Conservation (phyloP, 2,797 vertebrate genomes). For the Numenius phaeopus region DNA sequence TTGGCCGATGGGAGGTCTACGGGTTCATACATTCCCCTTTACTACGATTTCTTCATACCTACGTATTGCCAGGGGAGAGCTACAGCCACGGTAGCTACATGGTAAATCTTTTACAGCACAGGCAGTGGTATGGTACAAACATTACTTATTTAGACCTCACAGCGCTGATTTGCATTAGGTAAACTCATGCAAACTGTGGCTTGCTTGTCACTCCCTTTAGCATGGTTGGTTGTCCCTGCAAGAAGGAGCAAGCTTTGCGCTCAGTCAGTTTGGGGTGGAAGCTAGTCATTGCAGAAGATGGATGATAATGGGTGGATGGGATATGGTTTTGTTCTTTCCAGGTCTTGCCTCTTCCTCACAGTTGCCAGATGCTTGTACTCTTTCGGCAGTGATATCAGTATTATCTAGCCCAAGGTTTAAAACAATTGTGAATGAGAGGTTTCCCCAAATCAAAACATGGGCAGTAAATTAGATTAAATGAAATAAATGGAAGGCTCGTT, state of each 20-base stretch:
- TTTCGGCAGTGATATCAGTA: neutral
- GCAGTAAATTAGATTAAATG: neutral
- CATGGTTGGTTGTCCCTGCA: neutral
- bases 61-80: accelerated
- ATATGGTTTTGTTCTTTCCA: neutral
- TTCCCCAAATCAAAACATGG: neutral
- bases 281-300: neutral
- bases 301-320: neutral
- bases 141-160: neutral
- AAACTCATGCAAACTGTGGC: neutral
- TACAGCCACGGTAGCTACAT: neutral
- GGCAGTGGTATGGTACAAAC: neutral
- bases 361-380: neutral
- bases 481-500: neutral
- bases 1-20: neutral
- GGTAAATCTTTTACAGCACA: neutral
- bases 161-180: neutral
- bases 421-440: neutral
- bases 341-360: neutral
- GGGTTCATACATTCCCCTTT: neutral
- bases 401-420: neutral
- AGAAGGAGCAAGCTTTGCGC: neutral
- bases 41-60: neutral
- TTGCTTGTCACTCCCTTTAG: neutral
- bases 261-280: neutral